phyloP scores from a whole-genome alignment of 2,113 vertebrate species.

The Megaceryle torquata region DNA sequence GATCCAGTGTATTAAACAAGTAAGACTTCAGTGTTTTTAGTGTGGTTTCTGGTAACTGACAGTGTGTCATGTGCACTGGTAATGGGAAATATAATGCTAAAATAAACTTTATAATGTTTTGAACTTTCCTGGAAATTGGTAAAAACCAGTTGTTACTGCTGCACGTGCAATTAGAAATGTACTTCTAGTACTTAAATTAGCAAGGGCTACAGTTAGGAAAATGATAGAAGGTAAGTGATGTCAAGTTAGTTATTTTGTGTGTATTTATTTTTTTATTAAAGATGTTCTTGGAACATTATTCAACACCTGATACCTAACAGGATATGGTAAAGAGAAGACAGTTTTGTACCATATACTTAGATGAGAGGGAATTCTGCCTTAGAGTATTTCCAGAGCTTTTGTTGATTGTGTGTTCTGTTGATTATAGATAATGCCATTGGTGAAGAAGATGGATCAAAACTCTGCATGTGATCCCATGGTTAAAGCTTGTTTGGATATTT shows the following conservation, averaged over 20 bases:
- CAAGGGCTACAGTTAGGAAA: not conserved
- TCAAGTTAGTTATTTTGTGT: not conserved
- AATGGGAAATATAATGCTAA: not conserved
- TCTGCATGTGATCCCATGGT: conserved; percentile 63
- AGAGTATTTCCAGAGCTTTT: not conserved
- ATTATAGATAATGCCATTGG: conserved; percentile 76
- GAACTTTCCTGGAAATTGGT: not conserved
- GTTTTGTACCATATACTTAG: not conserved
- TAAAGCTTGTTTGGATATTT: conserved; percentile 78
- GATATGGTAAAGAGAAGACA: not conserved
- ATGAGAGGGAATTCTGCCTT: not conserved
- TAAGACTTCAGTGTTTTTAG: conserved; percentile 30
- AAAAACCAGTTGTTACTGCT: not conserved
- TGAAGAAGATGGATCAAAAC: conserved; percentile 74
- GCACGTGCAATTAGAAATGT: accelerated
- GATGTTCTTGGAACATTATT: not conserved
- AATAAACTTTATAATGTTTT: not conserved
- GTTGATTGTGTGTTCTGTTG: not conserved
- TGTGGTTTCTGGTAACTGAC: not conserved
- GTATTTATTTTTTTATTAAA: not conserved
- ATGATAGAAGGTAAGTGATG: not conserved
- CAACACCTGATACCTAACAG: not conserved
- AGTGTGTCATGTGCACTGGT: not conserved
- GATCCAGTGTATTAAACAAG: conserved; percentile 89
- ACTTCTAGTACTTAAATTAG: not conserved